Evolutionary conservation across 2,888 invertebrate species (phyloP).

Genomic region (Drosophila phalerata): DNA sequence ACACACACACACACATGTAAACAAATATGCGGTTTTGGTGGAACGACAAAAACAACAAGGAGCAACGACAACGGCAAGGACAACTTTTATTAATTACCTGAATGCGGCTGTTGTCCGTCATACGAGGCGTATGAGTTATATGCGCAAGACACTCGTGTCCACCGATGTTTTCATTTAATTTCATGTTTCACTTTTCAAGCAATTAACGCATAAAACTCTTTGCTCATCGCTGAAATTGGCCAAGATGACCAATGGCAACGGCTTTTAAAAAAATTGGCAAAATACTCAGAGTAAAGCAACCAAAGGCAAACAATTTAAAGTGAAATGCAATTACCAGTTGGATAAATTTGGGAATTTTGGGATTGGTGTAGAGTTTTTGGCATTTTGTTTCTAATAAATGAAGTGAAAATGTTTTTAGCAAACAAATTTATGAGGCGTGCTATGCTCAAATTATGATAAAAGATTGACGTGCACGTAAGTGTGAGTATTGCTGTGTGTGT

Average conservation of each 20-base stretch:
- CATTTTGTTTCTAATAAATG: conserved; percentile 67
- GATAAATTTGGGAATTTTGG: not conserved
- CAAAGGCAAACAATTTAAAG: conserved; percentile 32
- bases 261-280: conserved; percentile 32
- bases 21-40: conserved; percentile 55
- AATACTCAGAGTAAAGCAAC: conserved; percentile 7
- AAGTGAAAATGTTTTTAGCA: conserved; percentile 78
- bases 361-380: not conserved
- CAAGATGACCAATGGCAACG: conserved; percentile 54
- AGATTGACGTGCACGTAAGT: conserved; percentile 50
- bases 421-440: conserved; percentile 79
- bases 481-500: conserved; percentile 13
- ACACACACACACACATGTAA: conserved; percentile 23
- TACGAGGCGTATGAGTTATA: conserved; percentile 61
- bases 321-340: conserved; percentile 35
- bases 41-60: conserved; percentile 30
- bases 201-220: conserved; percentile 70
- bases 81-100: conserved; percentile 78
- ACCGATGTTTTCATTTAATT: conserved; percentile 80
- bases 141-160: conserved; percentile 68
- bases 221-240: conserved; percentile 42
- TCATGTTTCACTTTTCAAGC: conserved; percentile 79
- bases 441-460: conserved; percentile 74
- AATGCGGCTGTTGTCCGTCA: conserved; percentile 65
- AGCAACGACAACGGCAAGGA: conserved; percentile 10